Percentiles rank a stretch among this genome's conserved stretches.
phyloP scores from a whole-genome alignment of 2,888 invertebrate species.

The Drosophila prolongata region DNA sequence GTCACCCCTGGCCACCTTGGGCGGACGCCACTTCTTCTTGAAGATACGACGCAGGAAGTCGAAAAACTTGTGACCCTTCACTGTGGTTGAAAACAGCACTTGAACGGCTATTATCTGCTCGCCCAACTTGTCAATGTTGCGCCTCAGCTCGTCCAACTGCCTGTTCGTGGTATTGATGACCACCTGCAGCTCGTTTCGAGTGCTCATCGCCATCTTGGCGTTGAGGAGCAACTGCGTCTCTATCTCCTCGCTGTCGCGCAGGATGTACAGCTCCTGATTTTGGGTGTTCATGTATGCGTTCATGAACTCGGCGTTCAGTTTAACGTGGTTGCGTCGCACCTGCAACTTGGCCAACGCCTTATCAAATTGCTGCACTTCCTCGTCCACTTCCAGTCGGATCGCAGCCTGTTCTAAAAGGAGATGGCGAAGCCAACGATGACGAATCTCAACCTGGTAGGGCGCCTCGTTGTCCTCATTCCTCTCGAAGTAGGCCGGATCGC shows the following conservation, averaged over 20 bases:
- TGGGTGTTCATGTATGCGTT: conserved; percentile 88
- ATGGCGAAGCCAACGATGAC: conserved; percentile 80
- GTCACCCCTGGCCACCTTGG: conserved; percentile 86
- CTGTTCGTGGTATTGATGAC: conserved; percentile 74
- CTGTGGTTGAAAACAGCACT: conserved; percentile 86
- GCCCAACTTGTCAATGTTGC: conserved; percentile 78
- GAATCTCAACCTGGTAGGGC: conserved; percentile 67
- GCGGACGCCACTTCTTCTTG: conserved; percentile 92
- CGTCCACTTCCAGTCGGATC: conserved; percentile 87
- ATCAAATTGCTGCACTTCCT: conserved; percentile 88
- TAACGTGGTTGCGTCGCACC: conserved; percentile 86
- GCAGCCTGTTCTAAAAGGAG: conserved; percentile 88
- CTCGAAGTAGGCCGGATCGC: conserved; percentile 64
- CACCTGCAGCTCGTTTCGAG: conserved; percentile 85
- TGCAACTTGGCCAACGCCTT: conserved; percentile 86
- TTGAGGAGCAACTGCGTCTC: conserved; percentile 88
- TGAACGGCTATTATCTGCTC: conserved; percentile 85
- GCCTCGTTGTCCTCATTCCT: conserved; percentile 37
- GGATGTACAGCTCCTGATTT: conserved; percentile 90
- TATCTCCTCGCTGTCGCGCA: conserved; percentile 89
- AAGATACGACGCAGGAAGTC: conserved; percentile 92
- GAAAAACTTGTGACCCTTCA: conserved; percentile 90
- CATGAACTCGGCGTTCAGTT: conserved; percentile 87
- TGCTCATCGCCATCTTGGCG: conserved; percentile 86
- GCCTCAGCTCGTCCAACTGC: conserved; percentile 77